Conservation (phyloP, 2,888 invertebrate genomes). For the Vesta saturnalis region DNA sequence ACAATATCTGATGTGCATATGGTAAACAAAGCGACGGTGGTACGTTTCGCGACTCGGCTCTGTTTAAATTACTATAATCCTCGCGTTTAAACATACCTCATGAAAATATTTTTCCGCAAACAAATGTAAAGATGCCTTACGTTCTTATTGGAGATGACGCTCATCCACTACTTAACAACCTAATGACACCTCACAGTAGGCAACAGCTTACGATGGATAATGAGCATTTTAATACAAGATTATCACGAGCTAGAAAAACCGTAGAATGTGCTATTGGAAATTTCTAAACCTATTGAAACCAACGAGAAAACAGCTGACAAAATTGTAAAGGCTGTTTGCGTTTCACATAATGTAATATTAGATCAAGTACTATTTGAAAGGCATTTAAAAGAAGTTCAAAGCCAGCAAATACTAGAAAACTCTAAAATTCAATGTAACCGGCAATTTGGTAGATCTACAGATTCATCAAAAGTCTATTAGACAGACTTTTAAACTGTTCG, state of each 20-base stretch:
- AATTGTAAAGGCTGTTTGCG: too few species aligned
- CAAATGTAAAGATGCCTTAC: conserved; percentile 36
- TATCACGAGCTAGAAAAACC: conserved; percentile 32
- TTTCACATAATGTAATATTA: conserved; percentile 18
- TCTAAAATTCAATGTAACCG: too few species aligned
- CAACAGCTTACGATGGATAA: conserved; percentile 19
- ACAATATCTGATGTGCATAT: too few species aligned
- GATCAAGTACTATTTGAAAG: conserved; percentile 9
- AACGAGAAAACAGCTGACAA: not conserved
- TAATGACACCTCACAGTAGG: conserved; percentile 40
- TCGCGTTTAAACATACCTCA: conserved; percentile 23
- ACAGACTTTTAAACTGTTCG: too few species aligned
- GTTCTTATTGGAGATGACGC: conserved; percentile 44
- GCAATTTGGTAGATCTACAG: too few species aligned
- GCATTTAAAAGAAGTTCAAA: not conserved
- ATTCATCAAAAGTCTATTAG: too few species aligned
- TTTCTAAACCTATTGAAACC: conserved; percentile 17
- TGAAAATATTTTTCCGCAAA: conserved; percentile 36
- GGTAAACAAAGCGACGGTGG: too few species aligned
- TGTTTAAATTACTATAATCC: not conserved
- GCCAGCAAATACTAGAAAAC: not conserved
- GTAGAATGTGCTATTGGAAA: conserved; percentile 19
- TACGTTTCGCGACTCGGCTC: too few species aligned
- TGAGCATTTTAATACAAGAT: conserved; percentile 37
- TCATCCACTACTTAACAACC: conserved; percentile 30